Percentiles rank a stretch among this genome's conserved stretches.
phyloP scores from a whole-genome alignment of 2,113 vertebrate genomes.

The Podocnemis expansa region DNA sequence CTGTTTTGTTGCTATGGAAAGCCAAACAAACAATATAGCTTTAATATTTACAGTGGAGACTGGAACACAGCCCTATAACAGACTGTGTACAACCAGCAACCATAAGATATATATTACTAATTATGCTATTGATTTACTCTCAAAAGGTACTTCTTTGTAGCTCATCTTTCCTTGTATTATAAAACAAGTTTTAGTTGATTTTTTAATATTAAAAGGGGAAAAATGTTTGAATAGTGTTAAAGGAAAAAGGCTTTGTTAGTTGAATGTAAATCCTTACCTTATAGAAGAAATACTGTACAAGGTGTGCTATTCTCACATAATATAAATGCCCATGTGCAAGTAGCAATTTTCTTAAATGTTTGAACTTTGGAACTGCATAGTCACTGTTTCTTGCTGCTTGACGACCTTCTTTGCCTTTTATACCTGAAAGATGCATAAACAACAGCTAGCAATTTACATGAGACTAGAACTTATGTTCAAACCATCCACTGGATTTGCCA shows the following conservation, averaged over 20 bases:
- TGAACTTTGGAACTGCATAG: conserved; percentile 97
- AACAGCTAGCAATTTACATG: not conserved
- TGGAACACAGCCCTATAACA: not conserved
- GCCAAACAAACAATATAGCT: not conserved
- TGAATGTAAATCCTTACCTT: conserved; percentile 82
- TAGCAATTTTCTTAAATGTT: conserved; percentile 93
- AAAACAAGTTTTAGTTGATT: not conserved
- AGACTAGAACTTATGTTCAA: not conserved
- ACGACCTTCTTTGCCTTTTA: conserved; percentile 97
- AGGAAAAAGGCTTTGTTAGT: not conserved
- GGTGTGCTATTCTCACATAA: conserved; percentile 96
- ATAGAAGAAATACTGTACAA: conserved; percentile 99
- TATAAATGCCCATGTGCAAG: conserved; percentile 97
- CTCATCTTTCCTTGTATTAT: no score
- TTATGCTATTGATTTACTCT: no score
- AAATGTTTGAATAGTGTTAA: accelerated
- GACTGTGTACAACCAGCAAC: not conserved
- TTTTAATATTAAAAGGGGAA: not conserved
- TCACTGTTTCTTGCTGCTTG: conserved; percentile 98
- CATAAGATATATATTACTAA: no score
- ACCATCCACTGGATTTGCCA: not conserved
- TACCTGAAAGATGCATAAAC: conserved; percentile 80
- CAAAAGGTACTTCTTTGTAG: no score
- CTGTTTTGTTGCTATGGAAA: not conserved
- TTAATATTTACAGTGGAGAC: not conserved